These are phyloP conservation scores for Lagopus leucura DNA, from an alignment of 2,113 vertebrate genomes.

Conservation along the genomic window DNA sequence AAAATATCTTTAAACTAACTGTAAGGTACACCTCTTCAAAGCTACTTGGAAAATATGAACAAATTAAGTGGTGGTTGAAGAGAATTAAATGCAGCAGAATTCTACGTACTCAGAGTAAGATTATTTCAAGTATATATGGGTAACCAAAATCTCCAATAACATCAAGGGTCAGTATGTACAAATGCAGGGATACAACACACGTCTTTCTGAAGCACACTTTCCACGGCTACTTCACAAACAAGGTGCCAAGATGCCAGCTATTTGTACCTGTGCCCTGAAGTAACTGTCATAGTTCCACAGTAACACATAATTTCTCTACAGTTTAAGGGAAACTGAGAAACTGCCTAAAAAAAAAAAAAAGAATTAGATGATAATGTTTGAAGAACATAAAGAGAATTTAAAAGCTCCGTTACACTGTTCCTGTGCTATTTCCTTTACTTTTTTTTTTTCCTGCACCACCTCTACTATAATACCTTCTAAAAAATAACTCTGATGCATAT, in stretches of 20 bases:
- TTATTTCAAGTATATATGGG: background rate
- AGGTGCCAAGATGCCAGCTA: background rate
- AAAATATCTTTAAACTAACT: background rate
- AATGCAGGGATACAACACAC: background rate
- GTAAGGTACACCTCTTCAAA: background rate
- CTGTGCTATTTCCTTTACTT: background rate
- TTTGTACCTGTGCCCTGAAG: background rate
- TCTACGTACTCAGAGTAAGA: background rate
- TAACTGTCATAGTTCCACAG: background rate
- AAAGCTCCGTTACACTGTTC: background rate
- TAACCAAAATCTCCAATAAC: background rate
- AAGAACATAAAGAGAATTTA: background rate
- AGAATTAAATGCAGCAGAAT: background rate
- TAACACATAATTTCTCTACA: background rate
- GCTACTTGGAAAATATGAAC: background rate
- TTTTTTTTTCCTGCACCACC: background rate
- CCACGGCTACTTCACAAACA: background rate
- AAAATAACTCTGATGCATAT: background rate
- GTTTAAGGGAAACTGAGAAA: background rate
- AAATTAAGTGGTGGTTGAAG: background rate
- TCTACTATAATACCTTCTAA: background rate
- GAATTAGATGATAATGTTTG: background rate
- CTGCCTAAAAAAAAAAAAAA: background rate
- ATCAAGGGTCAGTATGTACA: background rate
- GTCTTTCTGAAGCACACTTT: background rate